Conservation (phyloP, 2,888 invertebrate species). For the Oscheius sp. region DNA sequence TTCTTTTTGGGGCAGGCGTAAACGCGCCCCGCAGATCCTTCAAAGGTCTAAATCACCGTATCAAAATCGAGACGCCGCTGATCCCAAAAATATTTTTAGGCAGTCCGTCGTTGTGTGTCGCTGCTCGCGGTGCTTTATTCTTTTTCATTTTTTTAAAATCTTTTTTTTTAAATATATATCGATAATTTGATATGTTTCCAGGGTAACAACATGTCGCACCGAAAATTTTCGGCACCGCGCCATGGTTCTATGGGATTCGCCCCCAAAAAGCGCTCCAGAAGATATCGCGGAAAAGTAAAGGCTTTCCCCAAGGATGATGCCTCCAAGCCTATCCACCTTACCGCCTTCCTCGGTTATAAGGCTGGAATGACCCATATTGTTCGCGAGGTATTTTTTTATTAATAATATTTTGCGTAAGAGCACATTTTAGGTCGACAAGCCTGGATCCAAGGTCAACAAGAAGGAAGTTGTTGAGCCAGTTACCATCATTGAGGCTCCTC, state of each 20-base stretch:
- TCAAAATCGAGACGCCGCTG: too few species aligned
- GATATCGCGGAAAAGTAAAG: slow-evolving; percentile 99
- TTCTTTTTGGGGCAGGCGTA: too few species aligned
- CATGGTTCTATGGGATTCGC: slow-evolving; percentile 99
- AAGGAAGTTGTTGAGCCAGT: slow-evolving; percentile 99
- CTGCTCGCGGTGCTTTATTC: too few species aligned
- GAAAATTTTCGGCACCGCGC: slow-evolving; percentile 98
- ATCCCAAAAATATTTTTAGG: too few species aligned
- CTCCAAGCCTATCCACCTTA: slow-evolving; percentile 90
- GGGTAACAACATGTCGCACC: slow-evolving; percentile 83
- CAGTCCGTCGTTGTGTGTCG: too few species aligned
- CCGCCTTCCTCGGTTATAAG: slow-evolving; percentile 97
- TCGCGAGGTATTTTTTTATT: slow-evolving; percentile 81
- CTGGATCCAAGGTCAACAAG: slow-evolving; percentile 91
- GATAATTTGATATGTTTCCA: slow-evolving; percentile 9
- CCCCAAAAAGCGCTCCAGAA: slow-evolving; percentile 94
- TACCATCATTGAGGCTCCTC: slow-evolving; percentile 96
- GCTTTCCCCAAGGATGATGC: slow-evolving; percentile 98
- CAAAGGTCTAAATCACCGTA: too few species aligned
- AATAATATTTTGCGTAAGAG: neutral
- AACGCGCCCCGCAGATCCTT: too few species aligned
- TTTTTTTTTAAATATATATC: too few species aligned
- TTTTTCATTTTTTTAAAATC: too few species aligned
- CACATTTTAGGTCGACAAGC: slow-evolving; percentile 68
- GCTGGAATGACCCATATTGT: slow-evolving; percentile 99